phyloP scores from a whole-genome alignment of 2,797 vertebrate genomes.

The Coregonus ussuriensis region DNA sequence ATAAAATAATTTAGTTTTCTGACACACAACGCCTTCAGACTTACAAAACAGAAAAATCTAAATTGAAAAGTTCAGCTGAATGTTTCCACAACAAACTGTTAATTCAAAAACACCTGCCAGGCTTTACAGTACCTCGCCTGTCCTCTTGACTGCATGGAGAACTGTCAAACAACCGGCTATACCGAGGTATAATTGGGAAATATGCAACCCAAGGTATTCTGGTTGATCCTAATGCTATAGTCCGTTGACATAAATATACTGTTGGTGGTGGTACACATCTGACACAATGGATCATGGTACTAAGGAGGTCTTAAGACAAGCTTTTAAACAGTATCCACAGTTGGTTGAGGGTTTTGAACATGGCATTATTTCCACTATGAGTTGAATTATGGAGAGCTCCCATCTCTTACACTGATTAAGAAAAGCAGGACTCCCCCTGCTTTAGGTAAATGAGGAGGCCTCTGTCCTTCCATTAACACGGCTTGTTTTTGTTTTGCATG shows the following conservation, averaged over 20 bases:
- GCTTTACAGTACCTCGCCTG: no score
- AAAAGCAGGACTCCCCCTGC: constrained; percentile 68
- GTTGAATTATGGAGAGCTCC: constrained; percentile 60
- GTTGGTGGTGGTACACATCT: constrained; percentile 52
- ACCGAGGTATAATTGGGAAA: constrained; percentile 48
- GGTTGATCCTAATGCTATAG: constrained; percentile 53
- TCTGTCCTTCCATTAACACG: constrained; percentile 53
- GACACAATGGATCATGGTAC: constrained; percentile 43
- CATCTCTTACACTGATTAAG: constrained; percentile 65
- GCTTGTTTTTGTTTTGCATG: constrained; percentile 58
- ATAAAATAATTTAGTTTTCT: no score
- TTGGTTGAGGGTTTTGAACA: constrained; percentile 53
- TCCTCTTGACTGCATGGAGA: no score
- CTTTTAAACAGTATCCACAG: constrained; percentile 49
- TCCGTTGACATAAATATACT: constrained; percentile 50
- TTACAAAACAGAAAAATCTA: no score
- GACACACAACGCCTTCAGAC: no score
- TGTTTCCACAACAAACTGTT: no score
- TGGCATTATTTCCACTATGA: constrained; percentile 48
- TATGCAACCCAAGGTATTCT: constrained; percentile 30
- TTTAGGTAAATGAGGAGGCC: constrained; percentile 69
- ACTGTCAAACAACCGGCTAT: constrained; percentile 38
- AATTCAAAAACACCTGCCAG: no score
- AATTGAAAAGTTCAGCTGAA: no score
- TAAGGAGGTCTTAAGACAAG: constrained; percentile 59